Percentiles rank a stretch among this genome's conserved stretches.
Evolutionary conservation across 2,888 invertebrate genomes (phyloP).

Genomic region (Stenurella melanura): DNA sequence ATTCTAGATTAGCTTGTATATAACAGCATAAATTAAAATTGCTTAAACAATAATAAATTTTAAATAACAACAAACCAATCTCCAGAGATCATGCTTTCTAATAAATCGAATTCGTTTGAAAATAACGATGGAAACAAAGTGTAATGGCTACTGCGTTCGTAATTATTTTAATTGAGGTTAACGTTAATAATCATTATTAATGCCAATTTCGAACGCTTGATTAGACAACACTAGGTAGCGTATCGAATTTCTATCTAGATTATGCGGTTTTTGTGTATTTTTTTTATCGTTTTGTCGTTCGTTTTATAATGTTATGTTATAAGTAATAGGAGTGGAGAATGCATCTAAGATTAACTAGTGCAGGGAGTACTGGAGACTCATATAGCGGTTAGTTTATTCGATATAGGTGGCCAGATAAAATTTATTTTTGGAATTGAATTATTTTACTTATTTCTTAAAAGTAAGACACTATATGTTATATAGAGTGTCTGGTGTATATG

Average conservation of each 20-base stretch:
- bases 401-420: too few species aligned
- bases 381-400: too few species aligned
- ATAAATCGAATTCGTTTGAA: conserved; percentile 16
- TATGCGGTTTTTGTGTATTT: background rate
- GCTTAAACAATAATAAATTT: conserved; percentile 26
- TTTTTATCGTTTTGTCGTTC: background rate
- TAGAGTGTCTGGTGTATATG: too few species aligned
- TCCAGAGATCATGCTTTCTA: conserved; percentile 22
- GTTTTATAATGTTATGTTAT: too few species aligned
- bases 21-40: conserved; percentile 14
- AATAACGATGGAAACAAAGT: conserved; percentile 17
- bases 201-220: background rate
- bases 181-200: conserved; percentile 28
- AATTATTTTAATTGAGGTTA: conserved; percentile 35
- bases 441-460: too few species aligned
- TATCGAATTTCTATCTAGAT: conserved; percentile 10
- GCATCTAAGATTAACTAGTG: too few species aligned
- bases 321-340: too few species aligned
- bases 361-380: too few species aligned
- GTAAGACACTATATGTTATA: too few species aligned
- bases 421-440: too few species aligned
- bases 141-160: conserved; percentile 20
- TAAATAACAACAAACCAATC: conserved; percentile 32
- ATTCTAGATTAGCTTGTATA: conserved; percentile 2
- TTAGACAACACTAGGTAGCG: background rate